Evolutionary conservation across 2,888 invertebrate genomes (phyloP).

Genomic region (Allolobophora icterica): DNA sequence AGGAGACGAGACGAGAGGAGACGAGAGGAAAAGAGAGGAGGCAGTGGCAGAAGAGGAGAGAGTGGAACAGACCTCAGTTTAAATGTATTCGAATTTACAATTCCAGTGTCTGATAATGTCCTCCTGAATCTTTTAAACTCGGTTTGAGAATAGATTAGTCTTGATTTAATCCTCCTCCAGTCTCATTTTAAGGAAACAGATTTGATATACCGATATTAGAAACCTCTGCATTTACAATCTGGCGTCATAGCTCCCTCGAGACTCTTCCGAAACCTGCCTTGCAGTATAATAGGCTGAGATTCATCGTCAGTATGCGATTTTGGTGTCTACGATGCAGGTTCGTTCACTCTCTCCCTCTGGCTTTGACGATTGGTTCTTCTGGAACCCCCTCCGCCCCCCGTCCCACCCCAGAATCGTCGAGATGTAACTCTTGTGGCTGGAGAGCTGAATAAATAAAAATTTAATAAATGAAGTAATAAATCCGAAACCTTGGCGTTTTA

Average conservation of each 20-base stretch:
- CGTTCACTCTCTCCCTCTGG: background rate
- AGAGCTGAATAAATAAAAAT: background rate
- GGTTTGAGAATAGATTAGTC: background rate
- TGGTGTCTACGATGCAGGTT: background rate
- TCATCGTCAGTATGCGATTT: too few relatives aligned
- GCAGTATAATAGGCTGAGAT: background rate
- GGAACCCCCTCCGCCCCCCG: too few relatives aligned
- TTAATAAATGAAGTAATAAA: background rate
- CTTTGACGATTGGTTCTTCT: background rate
- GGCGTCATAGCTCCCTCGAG: background rate
- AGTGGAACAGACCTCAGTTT: too few relatives aligned
- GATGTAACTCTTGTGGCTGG: background rate
- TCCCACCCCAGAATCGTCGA: background rate
- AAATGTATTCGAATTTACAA: too few relatives aligned
- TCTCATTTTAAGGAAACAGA: background rate
- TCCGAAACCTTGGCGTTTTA: background rate
- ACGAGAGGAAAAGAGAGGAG: too few relatives aligned
- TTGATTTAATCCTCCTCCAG: background rate
- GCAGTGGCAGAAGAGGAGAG: too few relatives aligned
- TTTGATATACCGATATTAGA: background rate
- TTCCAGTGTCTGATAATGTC: background rate
- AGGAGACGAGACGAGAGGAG: too few relatives aligned
- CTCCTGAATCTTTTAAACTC: background rate
- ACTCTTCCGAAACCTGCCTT: background rate
- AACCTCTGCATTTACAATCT: background rate